A percentile compares a stretch with the other conserved stretches of the same genome.
These are phyloP conservation scores for Puffinus mauretanicus DNA, from an alignment of 2,113 vertebrate species.

Conservation along the genomic window DNA sequence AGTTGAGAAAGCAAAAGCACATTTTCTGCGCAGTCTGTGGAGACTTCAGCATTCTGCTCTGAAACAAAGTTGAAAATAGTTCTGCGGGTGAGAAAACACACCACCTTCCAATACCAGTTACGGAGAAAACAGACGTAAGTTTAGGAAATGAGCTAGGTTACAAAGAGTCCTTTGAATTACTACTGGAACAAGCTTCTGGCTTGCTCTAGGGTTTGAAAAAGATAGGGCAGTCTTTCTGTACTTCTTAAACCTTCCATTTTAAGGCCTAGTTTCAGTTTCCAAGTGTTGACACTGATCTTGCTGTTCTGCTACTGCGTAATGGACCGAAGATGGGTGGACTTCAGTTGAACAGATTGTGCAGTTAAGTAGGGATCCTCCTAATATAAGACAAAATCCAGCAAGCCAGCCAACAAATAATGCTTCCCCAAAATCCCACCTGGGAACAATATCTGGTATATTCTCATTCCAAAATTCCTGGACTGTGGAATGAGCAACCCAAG, in stretches of 20 bases:
- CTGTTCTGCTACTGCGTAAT: not conserved
- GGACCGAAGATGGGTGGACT: not conserved
- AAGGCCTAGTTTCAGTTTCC: conserved; percentile 58
- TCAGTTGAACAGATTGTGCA: conserved; percentile 45
- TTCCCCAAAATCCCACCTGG: conserved; percentile 94
- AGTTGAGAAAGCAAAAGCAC: conserved; percentile 26
- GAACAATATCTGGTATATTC: conserved; percentile 88
- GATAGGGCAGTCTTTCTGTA: not conserved
- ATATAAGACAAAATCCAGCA: conserved; percentile 83
- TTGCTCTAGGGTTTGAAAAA: not conserved
- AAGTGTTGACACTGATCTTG: conserved; percentile 25
- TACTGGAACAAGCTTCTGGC: conserved; percentile 1
- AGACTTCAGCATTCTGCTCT: not conserved
- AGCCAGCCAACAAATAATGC: conserved; percentile 93
- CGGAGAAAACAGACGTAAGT: not conserved
- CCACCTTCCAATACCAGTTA: not conserved
- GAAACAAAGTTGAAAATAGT: not conserved
- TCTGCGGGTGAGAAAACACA: not conserved
- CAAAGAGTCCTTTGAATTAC: conserved; percentile 30
- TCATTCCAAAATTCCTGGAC: conserved; percentile 92
- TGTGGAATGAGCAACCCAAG: conserved; percentile 87
- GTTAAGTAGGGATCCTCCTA: conserved; percentile 86
- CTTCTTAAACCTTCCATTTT: not conserved
- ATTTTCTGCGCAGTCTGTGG: not conserved
- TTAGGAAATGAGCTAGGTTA: not conserved